A percentile compares a stretch with the other conserved stretches of the same genome.
Evolutionary conservation across 1,140 invertebrate species (phyloP).

Genomic region (Eumaeus atala): DNA sequence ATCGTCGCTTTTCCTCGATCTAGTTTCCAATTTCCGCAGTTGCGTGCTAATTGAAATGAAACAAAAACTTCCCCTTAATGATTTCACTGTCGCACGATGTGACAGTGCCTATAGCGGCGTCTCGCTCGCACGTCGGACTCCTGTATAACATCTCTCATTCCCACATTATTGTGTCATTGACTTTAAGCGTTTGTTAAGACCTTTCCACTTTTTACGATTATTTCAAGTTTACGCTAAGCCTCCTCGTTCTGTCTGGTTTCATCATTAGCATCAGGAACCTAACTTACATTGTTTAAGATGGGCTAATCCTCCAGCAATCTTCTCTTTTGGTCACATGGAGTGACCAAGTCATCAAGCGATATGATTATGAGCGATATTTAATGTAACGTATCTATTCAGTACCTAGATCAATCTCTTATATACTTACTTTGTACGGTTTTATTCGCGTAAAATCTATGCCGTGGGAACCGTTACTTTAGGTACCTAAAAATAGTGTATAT

Average conservation of each 20-base stretch:
- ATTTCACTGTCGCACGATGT: constrained; percentile 17
- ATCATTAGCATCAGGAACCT: not conserved
- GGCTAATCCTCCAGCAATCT: no score
- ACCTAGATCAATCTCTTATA: no score
- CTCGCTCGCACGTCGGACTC: constrained; percentile 16
- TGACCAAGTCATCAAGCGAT: no score
- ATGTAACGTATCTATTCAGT: no score
- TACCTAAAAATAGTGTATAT: no score
- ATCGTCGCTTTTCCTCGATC: constrained; percentile 3
- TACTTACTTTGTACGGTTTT: no score
- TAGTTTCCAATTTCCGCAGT: constrained; percentile 10
- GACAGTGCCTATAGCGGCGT: constrained; percentile 11
- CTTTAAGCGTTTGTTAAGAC: constrained; percentile 1
- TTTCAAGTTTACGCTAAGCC: not conserved
- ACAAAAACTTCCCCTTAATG: constrained; percentile 12
- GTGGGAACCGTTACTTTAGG: no score
- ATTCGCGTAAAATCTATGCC: no score
- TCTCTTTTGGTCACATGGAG: no score
- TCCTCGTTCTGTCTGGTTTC: not conserved
- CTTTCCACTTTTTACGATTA: not conserved
- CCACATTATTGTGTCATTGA: constrained; percentile 16
- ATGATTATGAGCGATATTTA: no score
- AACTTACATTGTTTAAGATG: no score
- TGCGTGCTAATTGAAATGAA: not conserved
- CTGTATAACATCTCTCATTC: constrained; percentile 15